Conservation (phyloP, 2,797 vertebrate genomes). For the Prunella strophiata region DNA sequence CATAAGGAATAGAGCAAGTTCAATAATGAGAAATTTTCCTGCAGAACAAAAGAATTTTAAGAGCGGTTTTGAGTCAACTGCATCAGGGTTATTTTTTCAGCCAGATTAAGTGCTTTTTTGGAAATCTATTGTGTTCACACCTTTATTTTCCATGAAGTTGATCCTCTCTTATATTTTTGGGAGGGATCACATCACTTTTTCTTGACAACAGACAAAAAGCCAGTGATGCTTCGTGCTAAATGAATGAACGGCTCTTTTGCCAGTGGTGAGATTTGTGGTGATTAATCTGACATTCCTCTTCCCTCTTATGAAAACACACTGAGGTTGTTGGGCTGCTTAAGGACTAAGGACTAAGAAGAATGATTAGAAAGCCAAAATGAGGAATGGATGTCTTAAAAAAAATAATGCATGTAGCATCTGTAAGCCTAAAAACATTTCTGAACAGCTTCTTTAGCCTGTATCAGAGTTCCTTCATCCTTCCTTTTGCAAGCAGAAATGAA, state of each 20-base stretch:
- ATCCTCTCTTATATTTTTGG: background rate
- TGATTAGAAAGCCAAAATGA: background rate
- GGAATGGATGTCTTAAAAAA: background rate
- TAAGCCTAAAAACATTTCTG: background rate
- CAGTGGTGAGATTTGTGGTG: background rate
- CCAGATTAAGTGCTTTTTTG: background rate
- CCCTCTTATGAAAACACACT: background rate
- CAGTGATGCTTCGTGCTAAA: background rate
- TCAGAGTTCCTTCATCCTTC: background rate
- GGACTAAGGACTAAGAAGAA: background rate
- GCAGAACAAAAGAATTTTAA: background rate
- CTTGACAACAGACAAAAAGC: background rate
- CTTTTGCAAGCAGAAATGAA: background rate
- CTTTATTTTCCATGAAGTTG: background rate
- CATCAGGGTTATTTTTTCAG: background rate
- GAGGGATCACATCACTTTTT: background rate
- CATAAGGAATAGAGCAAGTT: background rate
- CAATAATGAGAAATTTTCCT: background rate
- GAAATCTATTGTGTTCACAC: background rate
- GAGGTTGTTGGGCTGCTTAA: background rate
- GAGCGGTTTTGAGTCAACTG: background rate
- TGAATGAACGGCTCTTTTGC: background rate
- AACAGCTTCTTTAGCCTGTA: background rate
- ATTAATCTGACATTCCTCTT: background rate
- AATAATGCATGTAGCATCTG: background rate